Percentiles rank a stretch among this genome's conserved stretches.
Conservation (phyloP, 2,888 invertebrate genomes). For the Diarsia brunnea region DNA sequence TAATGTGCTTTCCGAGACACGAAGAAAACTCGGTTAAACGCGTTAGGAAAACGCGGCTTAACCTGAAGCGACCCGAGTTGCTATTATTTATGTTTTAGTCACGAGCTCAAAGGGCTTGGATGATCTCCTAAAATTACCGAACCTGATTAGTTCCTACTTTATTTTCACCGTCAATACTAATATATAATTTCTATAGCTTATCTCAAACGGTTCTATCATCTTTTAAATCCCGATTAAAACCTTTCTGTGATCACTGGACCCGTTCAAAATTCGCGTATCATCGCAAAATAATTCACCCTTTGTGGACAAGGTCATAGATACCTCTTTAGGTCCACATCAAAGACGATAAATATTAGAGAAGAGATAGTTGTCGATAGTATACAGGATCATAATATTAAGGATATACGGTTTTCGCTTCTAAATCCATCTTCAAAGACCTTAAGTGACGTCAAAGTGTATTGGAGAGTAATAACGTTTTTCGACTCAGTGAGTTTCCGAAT, state of each 20-base stretch:
- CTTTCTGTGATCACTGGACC: constrained; percentile 31
- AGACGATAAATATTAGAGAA: constrained; percentile 17
- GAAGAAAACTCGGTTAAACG: too few species aligned
- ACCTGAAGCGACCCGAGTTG: too few species aligned
- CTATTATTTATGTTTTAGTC: too few species aligned
- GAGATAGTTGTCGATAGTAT: constrained; percentile 37
- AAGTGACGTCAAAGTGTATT: constrained; percentile 58
- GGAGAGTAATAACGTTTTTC: constrained; percentile 56
- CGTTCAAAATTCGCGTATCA: neutral
- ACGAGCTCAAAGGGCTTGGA: neutral
- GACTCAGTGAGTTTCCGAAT: constrained; percentile 63
- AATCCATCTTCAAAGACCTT: constrained; percentile 48
- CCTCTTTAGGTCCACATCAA: constrained; percentile 35
- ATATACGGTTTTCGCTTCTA: constrained; percentile 11
- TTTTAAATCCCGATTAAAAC: constrained; percentile 18
- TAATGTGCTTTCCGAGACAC: too few species aligned
- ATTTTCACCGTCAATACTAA: neutral
- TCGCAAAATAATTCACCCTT: constrained; percentile 14
- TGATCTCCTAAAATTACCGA: neutral
- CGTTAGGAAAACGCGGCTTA: too few species aligned
- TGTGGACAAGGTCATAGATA: neutral
- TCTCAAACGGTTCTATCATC: neutral
- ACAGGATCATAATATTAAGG: constrained; percentile 20
- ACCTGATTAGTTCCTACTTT: neutral
- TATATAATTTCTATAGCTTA: neutral